phyloP scores from a whole-genome alignment of 92 coral and sea anemone species.

The Heliopora coerulea region DNA sequence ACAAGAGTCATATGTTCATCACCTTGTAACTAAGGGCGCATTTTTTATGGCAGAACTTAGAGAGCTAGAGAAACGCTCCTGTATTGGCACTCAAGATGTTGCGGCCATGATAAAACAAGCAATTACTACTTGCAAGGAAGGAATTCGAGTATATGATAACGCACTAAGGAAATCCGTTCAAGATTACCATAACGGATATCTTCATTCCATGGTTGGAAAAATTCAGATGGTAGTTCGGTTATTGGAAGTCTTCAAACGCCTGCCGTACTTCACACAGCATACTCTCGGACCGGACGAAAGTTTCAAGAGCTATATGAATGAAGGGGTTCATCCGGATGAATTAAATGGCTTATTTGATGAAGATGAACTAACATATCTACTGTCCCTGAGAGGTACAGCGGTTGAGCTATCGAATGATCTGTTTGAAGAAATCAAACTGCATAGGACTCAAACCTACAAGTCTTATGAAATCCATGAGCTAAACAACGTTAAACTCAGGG shows the following conservation, averaged over 20 bases:
- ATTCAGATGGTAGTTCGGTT: constrained; percentile 50
- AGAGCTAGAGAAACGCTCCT: constrained; percentile 27
- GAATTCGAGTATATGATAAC: constrained; percentile 49
- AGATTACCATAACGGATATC: constrained; percentile 23
- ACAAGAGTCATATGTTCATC: constrained; percentile 51
- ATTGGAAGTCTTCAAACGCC: constrained; percentile 52
- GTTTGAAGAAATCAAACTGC: constrained; percentile 54
- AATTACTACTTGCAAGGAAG: constrained; percentile 34
- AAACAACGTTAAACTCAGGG: constrained; percentile 53
- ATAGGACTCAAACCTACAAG: constrained; percentile 44
- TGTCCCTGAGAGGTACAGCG: constrained; percentile 22
- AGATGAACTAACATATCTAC: constrained; percentile 47
- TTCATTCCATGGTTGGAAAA: constrained; percentile 62
- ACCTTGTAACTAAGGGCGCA: constrained; percentile 51
- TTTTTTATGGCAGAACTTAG: constrained; percentile 46
- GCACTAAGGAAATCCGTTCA: constrained; percentile 33
- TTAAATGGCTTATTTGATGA: constrained; percentile 30
- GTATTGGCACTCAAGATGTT: neutral
- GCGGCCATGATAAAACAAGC: constrained; percentile 12
- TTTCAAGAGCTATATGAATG: constrained; percentile 11
- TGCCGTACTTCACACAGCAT: constrained; percentile 44
- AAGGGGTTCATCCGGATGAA: constrained; percentile 33
- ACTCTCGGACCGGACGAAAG: constrained; percentile 32
- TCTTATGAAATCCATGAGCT: constrained; percentile 43
- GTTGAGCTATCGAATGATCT: constrained; percentile 48